A percentile compares a stretch with the other conserved stretches of the same genome.
These are phyloP conservation scores for Corydoras maculifer DNA, from an alignment of 2,113 vertebrate genomes.

Conservation along the genomic window DNA sequence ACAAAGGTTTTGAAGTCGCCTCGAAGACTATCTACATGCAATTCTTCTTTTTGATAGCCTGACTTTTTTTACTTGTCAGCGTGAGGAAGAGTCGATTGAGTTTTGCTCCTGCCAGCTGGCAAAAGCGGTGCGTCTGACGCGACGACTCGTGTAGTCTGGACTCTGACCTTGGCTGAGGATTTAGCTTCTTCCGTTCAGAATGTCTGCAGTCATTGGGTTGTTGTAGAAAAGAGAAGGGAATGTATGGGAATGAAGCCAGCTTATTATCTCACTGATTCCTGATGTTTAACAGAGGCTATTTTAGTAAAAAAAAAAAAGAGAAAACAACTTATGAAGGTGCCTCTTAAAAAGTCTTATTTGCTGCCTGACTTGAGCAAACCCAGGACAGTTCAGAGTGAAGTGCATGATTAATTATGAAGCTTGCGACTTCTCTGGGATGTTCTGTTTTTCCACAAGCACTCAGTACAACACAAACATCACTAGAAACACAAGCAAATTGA, in stretches of 20 bases:
- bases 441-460: conserved; percentile 50
- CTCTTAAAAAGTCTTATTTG: conserved; percentile 43
- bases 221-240: conserved; percentile 24
- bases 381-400: conserved; percentile 36
- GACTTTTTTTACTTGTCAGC: conserved; percentile 30
- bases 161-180: conserved; percentile 18
- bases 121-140: neutral
- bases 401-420: conserved; percentile 55
- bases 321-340: conserved; percentile 50
- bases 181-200: conserved; percentile 53
- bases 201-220: conserved; percentile 51
- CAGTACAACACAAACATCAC: conserved; percentile 37
- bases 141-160: neutral
- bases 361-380: conserved; percentile 44
- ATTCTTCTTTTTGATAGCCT: conserved; percentile 44
- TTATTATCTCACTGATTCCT: conserved; percentile 59
- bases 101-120: conserved; percentile 41
- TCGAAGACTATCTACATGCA: conserved; percentile 34
- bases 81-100: conserved; percentile 40
- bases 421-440: conserved; percentile 38
- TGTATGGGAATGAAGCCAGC: conserved; percentile 57
- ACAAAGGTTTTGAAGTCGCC: conserved; percentile 50
- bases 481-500: conserved; percentile 12
- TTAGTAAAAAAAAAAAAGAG: conserved; percentile 36
- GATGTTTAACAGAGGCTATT: conserved; percentile 60